These are phyloP conservation scores for Coelinius sp. DNA, from an alignment of 2,888 invertebrate genomes.

Conservation along the genomic window DNA sequence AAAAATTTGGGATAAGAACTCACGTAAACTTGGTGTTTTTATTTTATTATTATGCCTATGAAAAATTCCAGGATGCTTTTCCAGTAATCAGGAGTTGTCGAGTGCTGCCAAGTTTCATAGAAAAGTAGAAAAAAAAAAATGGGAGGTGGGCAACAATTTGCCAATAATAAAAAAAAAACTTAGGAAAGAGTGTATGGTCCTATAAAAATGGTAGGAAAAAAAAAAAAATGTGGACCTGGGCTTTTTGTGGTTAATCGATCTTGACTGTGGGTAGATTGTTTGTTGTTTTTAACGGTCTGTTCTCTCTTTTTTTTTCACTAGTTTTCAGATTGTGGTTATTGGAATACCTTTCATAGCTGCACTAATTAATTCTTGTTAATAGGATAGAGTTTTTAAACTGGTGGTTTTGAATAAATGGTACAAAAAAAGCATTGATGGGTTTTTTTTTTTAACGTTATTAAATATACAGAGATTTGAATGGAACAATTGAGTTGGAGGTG, in stretches of 20 bases:
- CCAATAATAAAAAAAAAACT: slow-evolving; percentile 17
- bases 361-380: slow-evolving; percentile 29
- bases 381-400: not conserved
- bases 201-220: slow-evolving; percentile 21
- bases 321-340: slow-evolving; percentile 11
- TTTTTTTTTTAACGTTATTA: not conserved
- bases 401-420: slow-evolving; percentile 1
- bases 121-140: not conserved
- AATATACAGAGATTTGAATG: not conserved
- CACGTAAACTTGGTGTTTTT: not conserved
- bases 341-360: slow-evolving; percentile 3
- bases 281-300: slow-evolving; percentile 27
- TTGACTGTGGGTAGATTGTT: slow-evolving; percentile 31
- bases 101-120: slow-evolving; percentile 11
- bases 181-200: slow-evolving; percentile 1
- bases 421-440: not conserved
- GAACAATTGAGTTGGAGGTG: not conserved
- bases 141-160: slow-evolving; percentile 13
- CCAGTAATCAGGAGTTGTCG: not conserved
- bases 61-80: not conserved
- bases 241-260: slow-evolving; percentile 37
- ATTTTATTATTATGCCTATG: not conserved
- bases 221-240: slow-evolving; percentile 22
- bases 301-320: not conserved
- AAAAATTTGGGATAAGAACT: not conserved